These are phyloP conservation scores for Acleris sparsana DNA, from an alignment of 2,888 invertebrate species.

Conservation along the genomic window DNA sequence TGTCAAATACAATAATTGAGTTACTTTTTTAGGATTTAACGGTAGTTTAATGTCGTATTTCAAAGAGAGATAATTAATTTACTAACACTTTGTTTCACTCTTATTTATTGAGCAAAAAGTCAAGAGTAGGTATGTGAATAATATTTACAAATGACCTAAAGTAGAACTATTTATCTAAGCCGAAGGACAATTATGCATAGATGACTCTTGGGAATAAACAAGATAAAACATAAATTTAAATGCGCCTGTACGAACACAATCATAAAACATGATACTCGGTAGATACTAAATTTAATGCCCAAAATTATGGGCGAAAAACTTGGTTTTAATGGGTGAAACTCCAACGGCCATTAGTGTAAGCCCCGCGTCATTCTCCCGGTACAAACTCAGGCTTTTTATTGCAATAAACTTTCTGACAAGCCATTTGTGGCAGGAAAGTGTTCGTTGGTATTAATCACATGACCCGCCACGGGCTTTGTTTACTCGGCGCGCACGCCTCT, in stretches of 20 bases:
- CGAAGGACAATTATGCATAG: neutral
- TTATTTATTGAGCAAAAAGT: no score
- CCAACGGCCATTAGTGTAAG: constrained; percentile 73
- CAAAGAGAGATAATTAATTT: no score
- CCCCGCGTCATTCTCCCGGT: constrained; percentile 70
- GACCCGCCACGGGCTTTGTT: constrained; percentile 65
- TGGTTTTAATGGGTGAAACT: constrained; percentile 68
- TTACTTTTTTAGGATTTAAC: no score
- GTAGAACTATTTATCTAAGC: neutral
- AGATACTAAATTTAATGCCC: constrained; percentile 45
- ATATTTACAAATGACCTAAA: no score
- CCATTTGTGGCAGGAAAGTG: constrained; percentile 75
- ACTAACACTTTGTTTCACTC: no score
- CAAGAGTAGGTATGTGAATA: neutral
- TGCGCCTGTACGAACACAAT: constrained; percentile 27
- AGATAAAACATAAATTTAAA: constrained; percentile 31
- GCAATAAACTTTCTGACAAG: constrained; percentile 79
- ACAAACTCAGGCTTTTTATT: constrained; percentile 74
- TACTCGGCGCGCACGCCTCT: constrained; percentile 54
- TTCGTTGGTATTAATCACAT: constrained; percentile 75
- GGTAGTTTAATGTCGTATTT: no score
- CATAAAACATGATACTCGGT: constrained; percentile 37
- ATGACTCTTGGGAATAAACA: constrained; percentile 13
- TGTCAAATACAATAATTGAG: no score
- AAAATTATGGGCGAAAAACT: constrained; percentile 54